Evolutionary conservation across 2,888 invertebrate genomes (phyloP).

Genomic region (Lepidonotus clava): DNA sequence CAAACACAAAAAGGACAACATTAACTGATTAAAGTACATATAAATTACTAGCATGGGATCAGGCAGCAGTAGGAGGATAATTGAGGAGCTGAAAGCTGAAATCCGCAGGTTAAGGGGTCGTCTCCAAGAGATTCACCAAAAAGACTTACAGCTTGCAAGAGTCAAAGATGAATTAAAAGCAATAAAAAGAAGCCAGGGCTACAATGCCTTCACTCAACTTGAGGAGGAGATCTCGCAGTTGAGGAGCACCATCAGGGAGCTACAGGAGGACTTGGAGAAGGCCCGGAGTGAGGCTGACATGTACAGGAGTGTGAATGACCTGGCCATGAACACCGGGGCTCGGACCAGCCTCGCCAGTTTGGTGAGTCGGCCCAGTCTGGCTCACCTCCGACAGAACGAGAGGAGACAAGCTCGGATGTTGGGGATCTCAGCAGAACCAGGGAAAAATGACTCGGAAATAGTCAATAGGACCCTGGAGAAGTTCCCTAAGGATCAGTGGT

Average conservation of each 20-base stretch:
- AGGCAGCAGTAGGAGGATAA: not conserved
- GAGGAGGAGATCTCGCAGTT: not conserved
- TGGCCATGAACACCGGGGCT: too few species aligned
- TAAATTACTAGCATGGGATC: not conserved
- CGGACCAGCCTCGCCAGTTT: not conserved
- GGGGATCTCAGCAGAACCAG: not conserved
- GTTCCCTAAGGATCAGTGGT: not conserved
- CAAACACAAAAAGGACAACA: too few species aligned
- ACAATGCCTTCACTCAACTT: not conserved
- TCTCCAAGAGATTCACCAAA: not conserved
- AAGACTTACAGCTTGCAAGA: not conserved
- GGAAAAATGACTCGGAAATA: not conserved
- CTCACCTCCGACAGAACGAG: not conserved
- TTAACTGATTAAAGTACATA: too few species aligned
- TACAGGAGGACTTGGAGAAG: not conserved
- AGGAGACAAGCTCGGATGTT: not conserved
- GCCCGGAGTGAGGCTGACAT: not conserved
- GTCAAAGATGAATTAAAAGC: not conserved
- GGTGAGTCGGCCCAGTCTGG: not conserved
- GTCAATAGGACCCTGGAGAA: not conserved
- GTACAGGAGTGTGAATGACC: not conserved
- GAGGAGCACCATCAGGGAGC: too few species aligned
- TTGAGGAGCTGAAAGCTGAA: not conserved
- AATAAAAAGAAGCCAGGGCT: not conserved
- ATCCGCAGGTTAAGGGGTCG: not conserved